Percentiles rank a stretch among this genome's conserved stretches.
Conservation (phyloP, 2,888 invertebrate genomes). For the Luffia ferchaultella region DNA sequence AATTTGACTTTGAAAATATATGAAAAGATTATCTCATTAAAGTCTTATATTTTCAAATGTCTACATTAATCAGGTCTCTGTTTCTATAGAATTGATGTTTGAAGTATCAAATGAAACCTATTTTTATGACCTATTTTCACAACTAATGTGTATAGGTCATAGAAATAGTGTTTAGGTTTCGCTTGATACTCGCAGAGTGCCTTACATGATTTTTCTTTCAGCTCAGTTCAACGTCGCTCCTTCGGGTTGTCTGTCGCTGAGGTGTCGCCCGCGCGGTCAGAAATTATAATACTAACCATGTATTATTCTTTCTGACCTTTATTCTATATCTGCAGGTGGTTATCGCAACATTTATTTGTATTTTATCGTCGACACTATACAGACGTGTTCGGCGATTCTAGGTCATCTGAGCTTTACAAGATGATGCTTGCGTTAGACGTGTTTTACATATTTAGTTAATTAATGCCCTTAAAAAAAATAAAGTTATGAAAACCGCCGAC, state of each 20-base stretch:
- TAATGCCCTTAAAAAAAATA: too few relatives aligned
- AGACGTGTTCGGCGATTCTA: neutral
- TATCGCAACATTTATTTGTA: conserved; percentile 30
- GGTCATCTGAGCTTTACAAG: too few relatives aligned
- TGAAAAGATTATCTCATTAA: neutral
- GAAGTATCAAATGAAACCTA: neutral
- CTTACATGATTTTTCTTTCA: conserved; percentile 53
- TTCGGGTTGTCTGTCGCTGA: conserved; percentile 24
- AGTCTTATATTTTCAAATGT: neutral
- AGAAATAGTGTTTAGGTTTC: conserved; percentile 28
- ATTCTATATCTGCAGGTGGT: conserved; percentile 28
- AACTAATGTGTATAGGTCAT: neutral
- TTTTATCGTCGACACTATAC: neutral
- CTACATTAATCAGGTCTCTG: neutral
- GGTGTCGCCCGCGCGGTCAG: conserved; percentile 39
- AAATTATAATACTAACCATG: conserved; percentile 43
- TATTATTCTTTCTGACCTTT: conserved; percentile 54
- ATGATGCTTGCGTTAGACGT: too few relatives aligned
- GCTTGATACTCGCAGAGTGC: conserved; percentile 42
- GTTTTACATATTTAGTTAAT: too few relatives aligned
- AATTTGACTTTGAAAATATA: neutral
- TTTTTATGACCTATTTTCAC: neutral
- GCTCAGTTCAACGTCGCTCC: conserved; percentile 31
- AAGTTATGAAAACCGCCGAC: too few relatives aligned
- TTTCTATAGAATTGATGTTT: too few relatives aligned